Percentiles rank a stretch among this genome's conserved stretches.
Conservation (phyloP, 2,888 invertebrate genomes). For the Barypeithes pellucidus region DNA sequence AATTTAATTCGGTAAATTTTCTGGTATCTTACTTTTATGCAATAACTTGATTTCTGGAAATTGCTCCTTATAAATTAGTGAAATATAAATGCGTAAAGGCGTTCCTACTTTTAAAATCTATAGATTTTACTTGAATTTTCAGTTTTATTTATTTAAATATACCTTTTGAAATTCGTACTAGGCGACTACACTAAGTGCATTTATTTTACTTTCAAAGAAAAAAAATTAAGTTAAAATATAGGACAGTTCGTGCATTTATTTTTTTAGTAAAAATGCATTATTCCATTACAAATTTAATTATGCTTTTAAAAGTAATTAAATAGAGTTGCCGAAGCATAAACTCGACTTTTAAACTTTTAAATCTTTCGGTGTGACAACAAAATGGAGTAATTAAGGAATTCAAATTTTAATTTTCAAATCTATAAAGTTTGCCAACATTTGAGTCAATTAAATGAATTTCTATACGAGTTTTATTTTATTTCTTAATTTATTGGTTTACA, state of each 20-base stretch:
- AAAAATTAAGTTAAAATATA: neutral
- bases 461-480: neutral
- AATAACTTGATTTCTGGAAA: neutral
- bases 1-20: neutral
- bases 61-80: neutral
- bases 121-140: neutral
- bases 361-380: neutral
- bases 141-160: neutral
- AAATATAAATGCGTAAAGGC: neutral
- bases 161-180: neutral
- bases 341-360: constrained; percentile 4
- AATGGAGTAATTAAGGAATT: constrained; percentile 11
- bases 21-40: neutral
- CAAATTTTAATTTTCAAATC: constrained; percentile 5
- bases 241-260: constrained; percentile 9
- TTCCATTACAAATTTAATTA: constrained; percentile 17
- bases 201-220: neutral
- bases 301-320: constrained; percentile 14
- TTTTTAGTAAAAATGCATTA: constrained; percentile 6
- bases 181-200: neutral
- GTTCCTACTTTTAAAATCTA: neutral
- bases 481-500: too few relatives aligned
- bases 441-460: neutral
- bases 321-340: constrained; percentile 4
- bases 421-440: constrained; percentile 11